Conservation (phyloP, 2,888 invertebrate species). For the Nysson spinosus region DNA sequence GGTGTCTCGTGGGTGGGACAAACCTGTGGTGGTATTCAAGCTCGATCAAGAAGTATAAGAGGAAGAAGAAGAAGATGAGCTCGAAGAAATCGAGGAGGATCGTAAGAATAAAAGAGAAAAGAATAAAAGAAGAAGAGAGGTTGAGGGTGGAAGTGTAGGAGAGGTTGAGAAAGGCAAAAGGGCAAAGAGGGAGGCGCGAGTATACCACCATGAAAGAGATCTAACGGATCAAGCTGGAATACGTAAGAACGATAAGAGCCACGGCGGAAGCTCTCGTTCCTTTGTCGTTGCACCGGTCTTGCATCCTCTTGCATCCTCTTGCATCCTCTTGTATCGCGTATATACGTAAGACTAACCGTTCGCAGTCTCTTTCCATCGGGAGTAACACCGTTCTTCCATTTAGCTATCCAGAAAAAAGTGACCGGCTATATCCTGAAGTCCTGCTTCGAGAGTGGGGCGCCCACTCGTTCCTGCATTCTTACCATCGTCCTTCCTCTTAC, state of each 20-base stretch:
- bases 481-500: not conserved
- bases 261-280: slow-evolving; percentile 64
- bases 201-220: slow-evolving; percentile 58
- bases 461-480: slow-evolving; percentile 16
- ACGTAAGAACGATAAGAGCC: slow-evolving; percentile 58
- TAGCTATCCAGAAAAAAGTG: slow-evolving; percentile 69
- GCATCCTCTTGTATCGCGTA: slow-evolving; percentile 40
- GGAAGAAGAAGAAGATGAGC: slow-evolving; percentile 15
- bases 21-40: slow-evolving; percentile 48
- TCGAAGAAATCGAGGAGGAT: slow-evolving; percentile 7
- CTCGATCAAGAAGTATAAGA: slow-evolving; percentile 36
- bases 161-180: slow-evolving; percentile 51
- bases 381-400: slow-evolving; percentile 75
- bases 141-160: slow-evolving; percentile 27
- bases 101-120: too few relatives aligned
- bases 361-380: slow-evolving; percentile 54
- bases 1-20: slow-evolving; percentile 62
- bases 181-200: slow-evolving; percentile 50
- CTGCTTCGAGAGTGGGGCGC: slow-evolving; percentile 22
- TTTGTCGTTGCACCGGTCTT: slow-evolving; percentile 60
- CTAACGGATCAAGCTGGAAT: slow-evolving; percentile 59
- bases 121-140: slow-evolving; percentile 7
- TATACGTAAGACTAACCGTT: slow-evolving; percentile 61
- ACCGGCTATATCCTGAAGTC: slow-evolving; percentile 23
- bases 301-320: slow-evolving; percentile 35